phyloP scores from a whole-genome alignment of 2,113 vertebrate genomes.

The Nibea albiflora region DNA sequence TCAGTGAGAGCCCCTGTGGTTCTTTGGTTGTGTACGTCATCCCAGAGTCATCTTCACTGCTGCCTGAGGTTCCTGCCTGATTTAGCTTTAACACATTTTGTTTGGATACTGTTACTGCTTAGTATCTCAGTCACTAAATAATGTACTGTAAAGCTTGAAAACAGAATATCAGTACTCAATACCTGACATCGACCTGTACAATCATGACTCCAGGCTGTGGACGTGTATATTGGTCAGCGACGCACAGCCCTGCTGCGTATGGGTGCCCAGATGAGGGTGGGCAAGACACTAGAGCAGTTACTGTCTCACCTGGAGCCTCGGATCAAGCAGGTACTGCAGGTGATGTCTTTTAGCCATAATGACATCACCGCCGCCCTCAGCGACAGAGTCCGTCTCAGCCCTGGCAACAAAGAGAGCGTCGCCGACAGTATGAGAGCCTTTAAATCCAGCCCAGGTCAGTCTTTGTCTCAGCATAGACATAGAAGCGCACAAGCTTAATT shows the following conservation, averaged over 20 bases:
- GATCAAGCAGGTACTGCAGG: constrained; percentile 84
- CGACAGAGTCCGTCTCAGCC: constrained; percentile 85
- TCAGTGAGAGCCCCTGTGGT: constrained; percentile 84
- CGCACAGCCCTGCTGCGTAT: constrained; percentile 86
- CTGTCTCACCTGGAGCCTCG: constrained; percentile 76
- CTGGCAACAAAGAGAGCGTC: constrained; percentile 82
- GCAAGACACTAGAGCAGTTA: constrained; percentile 77
- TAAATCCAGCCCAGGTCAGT: constrained; percentile 94
- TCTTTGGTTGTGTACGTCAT: constrained; percentile 91
- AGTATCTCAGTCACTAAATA: neutral
- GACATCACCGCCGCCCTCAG: constrained; percentile 88
- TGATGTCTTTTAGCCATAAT: constrained; percentile 91
- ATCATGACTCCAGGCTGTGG: constrained; percentile 76
- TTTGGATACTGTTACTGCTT: neutral
- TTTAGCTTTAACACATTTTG: neutral
- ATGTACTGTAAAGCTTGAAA: neutral
- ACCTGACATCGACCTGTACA: neutral
- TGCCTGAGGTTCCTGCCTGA: constrained; percentile 90
- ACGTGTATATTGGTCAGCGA: constrained; percentile 88
- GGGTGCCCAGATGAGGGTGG: constrained; percentile 62
- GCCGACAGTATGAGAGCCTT: constrained; percentile 90
- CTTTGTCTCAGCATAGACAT: constrained; percentile 9
- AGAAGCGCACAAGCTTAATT: neutral
- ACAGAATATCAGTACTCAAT: neutral
- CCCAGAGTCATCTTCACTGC: constrained; percentile 84